phyloP scores from a whole-genome alignment of 2,888 invertebrate genomes.

The Eutolmus rufibarbis region DNA sequence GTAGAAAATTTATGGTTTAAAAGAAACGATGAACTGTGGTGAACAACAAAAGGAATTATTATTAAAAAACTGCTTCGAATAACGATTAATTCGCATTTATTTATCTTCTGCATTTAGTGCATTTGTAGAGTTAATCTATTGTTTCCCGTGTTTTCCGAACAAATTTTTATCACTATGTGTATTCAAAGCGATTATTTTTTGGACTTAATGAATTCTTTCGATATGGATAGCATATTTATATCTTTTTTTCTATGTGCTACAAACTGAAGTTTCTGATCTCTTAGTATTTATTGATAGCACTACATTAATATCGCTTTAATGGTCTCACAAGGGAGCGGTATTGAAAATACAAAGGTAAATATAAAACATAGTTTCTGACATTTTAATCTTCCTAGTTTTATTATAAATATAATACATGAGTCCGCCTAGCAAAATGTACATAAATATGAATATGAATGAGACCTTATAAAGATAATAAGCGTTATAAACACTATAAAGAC shows the following conservation, averaged over 20 bases:
- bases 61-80: neutral
- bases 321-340: neutral
- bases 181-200: neutral
- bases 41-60: neutral
- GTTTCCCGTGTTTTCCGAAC: neutral
- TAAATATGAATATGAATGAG: conserved; percentile 6
- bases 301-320: neutral
- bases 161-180: neutral
- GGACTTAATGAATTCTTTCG: neutral
- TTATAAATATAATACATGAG: neutral
- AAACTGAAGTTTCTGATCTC: neutral
- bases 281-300: neutral
- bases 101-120: neutral
- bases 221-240: neutral
- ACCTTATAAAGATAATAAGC: conserved; percentile 27
- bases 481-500: conserved; percentile 17
- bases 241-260: neutral
- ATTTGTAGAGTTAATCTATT: neutral
- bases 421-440: neutral
- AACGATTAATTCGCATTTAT: neutral
- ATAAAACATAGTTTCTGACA: neutral
- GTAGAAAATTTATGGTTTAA: neutral
- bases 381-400: neutral
- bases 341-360: neutral
- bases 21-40: neutral